Base-by-base conservation (phyloP, 2,797 vertebrate species). In the Epinephelus awoara region DNA sequence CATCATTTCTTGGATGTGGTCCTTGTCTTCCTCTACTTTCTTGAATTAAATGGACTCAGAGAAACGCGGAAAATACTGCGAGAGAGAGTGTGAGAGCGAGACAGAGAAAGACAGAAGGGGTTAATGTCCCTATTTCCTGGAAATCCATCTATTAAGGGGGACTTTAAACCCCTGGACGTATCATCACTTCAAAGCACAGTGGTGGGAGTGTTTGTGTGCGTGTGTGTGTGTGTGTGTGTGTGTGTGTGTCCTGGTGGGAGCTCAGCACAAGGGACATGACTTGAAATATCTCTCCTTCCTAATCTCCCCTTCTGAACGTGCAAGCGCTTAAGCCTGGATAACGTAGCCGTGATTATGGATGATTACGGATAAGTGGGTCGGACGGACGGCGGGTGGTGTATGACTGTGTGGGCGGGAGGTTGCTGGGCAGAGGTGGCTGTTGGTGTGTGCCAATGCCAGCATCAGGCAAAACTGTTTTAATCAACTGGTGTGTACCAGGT, bases 351-450 rank as follows among this genome's bases (percentile, higher is more conserved):
- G 94, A 94, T 93, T 92, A 91, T 85, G 86, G 90, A 95, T 92
- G 93, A 94, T 94, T 95, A 91, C 82, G 34, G 89, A 92, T 94
- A 95, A 95, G 92, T 94, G 94, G 94, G 95, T 94, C 94, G 89
- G 85, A 51, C 76, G 68, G 88, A 49, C 59, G 72, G 80, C 7
- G 66, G 86, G 63, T 50, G 73, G 57, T 73, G 67, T 66, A 56
- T 42, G 80, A 71, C 57, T 82, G 84, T 72, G 81, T 79, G 68
- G 81, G 81, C 5, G 15, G 73, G 77, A 72, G 78, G 88, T 91
- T 88, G 88, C 80, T 80, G 83, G 89, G 82, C 88, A 91, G 87
- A 90, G 87, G 82, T 80, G 85, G 65, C 58, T 54, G 77, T 29
- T 62, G 79, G 46, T 72, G 54, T 83, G 57, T 42, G 19, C 17